Evolutionary conservation across 2,888 invertebrate species (phyloP).

Genomic region (Tinea trinotella): DNA sequence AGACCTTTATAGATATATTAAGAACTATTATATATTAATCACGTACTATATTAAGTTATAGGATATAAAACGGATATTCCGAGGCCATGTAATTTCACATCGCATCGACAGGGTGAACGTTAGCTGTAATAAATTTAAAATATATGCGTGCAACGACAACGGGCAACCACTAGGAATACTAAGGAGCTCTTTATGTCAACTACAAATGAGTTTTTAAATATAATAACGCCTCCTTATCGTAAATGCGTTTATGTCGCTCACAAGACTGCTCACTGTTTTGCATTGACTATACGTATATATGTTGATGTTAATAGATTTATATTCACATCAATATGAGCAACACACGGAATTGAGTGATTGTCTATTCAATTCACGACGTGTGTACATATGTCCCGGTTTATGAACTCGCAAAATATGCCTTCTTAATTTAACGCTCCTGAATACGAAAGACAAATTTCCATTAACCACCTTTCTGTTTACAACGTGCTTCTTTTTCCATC

Average conservation of each 20-base stretch:
- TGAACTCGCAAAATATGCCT: conserved; percentile 19
- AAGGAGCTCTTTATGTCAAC: conserved; percentile 26
- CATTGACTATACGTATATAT: no score
- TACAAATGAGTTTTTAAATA: conserved; percentile 48
- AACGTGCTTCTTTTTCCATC: conserved; percentile 59
- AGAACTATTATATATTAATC: neutral
- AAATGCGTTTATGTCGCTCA: neutral
- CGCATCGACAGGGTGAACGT: conserved; percentile 34
- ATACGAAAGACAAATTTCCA: conserved; percentile 60
- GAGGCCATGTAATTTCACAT: conserved; percentile 43
- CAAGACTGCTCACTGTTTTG: no score
- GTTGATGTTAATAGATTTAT: no score
- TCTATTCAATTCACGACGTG: conserved; percentile 10
- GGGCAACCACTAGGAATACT: conserved; percentile 3
- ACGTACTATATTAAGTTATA: neutral
- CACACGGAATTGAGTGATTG: neutral
- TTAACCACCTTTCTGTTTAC: conserved; percentile 54
- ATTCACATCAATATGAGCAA: no score
- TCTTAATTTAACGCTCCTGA: conserved; percentile 41
- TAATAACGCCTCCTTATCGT: neutral
- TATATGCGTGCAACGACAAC: conserved; percentile 39
- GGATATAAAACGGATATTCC: conserved; percentile 1
- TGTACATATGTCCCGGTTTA: neutral
- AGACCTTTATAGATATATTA: neutral
- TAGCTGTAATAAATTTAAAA: conserved; percentile 61